Conservation (phyloP, 1,140 invertebrate genomes). For the Drosophila subobscura region DNA sequence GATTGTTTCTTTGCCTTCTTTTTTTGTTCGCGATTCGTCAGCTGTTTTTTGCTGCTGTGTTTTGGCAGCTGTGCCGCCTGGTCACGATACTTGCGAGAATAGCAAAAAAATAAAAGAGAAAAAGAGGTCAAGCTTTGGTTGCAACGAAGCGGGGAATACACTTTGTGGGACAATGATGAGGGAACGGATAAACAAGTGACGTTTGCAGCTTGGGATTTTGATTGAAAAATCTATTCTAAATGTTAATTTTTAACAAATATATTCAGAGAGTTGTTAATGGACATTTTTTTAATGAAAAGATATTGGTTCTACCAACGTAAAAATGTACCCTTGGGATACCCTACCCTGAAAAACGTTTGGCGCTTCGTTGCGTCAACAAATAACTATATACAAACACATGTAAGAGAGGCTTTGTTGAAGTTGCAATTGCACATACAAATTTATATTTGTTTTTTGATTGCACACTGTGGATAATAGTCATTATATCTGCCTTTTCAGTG, state of each 20-base stretch:
- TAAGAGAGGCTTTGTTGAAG: background rate
- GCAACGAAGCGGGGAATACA: background rate
- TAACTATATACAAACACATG: background rate
- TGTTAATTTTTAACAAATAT: too few species aligned
- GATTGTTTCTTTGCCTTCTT: conserved; percentile 10
- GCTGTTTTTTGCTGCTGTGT: conserved; percentile 2
- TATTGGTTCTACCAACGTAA: too few species aligned
- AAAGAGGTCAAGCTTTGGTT: background rate
- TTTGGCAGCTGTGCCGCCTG: conserved; percentile 15
- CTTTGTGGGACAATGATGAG: background rate
- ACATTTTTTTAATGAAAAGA: too few species aligned
- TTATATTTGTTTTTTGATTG: background rate
- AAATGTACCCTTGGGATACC: too few species aligned
- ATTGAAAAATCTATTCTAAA: too few species aligned
- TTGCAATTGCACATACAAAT: background rate
- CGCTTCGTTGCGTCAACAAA: conserved; percentile 1
- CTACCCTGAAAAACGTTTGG: background rate
- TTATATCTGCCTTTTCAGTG: background rate
- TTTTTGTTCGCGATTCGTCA: conserved; percentile 13
- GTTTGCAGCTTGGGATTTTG: too few species aligned
- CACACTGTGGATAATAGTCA: background rate
- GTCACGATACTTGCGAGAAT: conserved; percentile 37
- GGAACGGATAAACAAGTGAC: too few species aligned
- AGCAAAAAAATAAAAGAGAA: conserved; percentile 12
- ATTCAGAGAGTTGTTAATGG: too few species aligned